Evolutionary conservation across 2,888 invertebrate species (phyloP), one percentile per base, ranked within the genome.

Genomic region (Terebella lapidaria): DNA sequence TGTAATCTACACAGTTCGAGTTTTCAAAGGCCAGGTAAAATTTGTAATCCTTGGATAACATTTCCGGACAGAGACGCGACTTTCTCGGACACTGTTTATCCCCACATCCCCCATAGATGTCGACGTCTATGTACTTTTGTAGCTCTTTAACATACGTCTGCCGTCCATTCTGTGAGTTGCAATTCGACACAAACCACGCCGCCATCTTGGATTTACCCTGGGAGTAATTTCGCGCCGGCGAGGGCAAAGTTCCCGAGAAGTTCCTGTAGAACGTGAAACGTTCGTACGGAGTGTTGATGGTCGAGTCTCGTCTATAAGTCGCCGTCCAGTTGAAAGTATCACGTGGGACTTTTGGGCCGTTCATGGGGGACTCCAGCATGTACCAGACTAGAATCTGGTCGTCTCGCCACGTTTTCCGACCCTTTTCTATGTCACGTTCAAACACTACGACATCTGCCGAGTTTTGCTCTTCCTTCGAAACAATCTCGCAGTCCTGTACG

Each of bases 131-230:
- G 82, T 89, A 85, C 80, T 93, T 92, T 65, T 88, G 85, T 58
- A 96, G 71, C 90, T 90, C 69, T 87, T 70, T 86, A 10, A 94
- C 95, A 81, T 90, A 95, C 70, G 90, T 89, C 62, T 93, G 84
- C 18, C 96, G 86, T 2, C 89, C 88, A 80, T 96, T 96, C 58
- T 91, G 86, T 2, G 95, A 93, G 66, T 91, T 92, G 78, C 96
- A 96, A 82, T 96, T 96, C 42, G 95, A 95, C 58, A 96, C 95
- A 82, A 96, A 96, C 96, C 95, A 96, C 57, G 95, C 96, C 3
- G 95, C 81, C 89, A 87, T 90, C 82, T 90, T 92, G 46, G 93
- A 94, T 81, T 95, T 95, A 77, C 93, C 93, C 0, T 90, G 90
- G 1, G 78, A 75, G 49, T 49, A 22, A 22, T 10, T 22, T 5